A percentile compares a stretch with the other conserved stretches of the same genome.
Evolutionary conservation across 1,140 invertebrate genomes (phyloP).

Genomic region (Penaeus indicus): DNA sequence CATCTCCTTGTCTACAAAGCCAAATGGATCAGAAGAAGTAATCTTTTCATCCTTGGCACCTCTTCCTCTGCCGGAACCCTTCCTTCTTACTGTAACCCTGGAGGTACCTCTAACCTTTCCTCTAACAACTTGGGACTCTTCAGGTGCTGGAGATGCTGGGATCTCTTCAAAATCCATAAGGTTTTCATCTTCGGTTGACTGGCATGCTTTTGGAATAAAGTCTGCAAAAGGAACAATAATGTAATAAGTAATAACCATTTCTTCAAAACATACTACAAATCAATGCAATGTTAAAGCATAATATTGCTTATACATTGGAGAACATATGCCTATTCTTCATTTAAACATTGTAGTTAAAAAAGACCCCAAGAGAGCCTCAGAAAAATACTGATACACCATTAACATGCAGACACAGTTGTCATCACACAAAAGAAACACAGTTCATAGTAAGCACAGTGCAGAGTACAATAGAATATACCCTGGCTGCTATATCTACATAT

Average conservation of each 20-base stretch:
- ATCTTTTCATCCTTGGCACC: conserved; percentile 6
- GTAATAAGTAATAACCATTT: neutral
- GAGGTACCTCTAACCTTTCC: neutral
- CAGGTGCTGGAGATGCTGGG: neutral
- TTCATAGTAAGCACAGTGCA: too few species aligned
- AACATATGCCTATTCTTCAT: too few species aligned
- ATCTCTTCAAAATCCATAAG: conserved; percentile 18
- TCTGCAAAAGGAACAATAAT: conserved; percentile 18
- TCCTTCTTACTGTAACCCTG: neutral
- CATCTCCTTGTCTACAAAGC: conserved; percentile 48
- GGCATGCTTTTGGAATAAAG: conserved; percentile 20
- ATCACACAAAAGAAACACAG: too few species aligned
- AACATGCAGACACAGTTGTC: too few species aligned
- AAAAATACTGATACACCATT: too few species aligned
- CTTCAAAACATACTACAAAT: too few species aligned
- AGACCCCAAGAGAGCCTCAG: too few species aligned
- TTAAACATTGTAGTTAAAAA: too few species aligned
- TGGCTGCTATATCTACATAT: too few species aligned
- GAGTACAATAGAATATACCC: too few species aligned
- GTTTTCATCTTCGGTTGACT: neutral
- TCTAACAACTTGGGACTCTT: neutral
- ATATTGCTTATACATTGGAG: too few species aligned
- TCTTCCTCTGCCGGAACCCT: neutral
- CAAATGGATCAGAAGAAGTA: conserved; percentile 31
- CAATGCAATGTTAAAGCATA: too few species aligned